phyloP scores from a whole-genome alignment of 2,888 invertebrate species.

The Liodrosophila aerea region DNA sequence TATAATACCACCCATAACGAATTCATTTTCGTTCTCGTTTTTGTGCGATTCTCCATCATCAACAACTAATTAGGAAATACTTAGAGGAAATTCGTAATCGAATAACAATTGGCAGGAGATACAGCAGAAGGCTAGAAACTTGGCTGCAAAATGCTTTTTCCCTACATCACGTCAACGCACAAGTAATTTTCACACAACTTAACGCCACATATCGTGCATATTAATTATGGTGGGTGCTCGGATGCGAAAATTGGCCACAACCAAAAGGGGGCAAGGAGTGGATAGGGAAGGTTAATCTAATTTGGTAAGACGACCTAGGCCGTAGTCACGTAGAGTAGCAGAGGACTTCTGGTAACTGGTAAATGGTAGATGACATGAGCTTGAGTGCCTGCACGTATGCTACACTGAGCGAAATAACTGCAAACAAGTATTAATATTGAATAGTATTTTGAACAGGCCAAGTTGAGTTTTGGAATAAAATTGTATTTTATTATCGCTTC shows the following conservation, averaged over 20 bases:
- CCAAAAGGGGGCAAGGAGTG: background rate
- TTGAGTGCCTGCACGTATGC: slow-evolving; percentile 64
- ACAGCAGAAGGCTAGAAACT: slow-evolving; percentile 5
- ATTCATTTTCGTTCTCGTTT: slow-evolving; percentile 6
- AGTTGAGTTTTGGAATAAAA: too few species aligned
- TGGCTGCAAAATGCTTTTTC: slow-evolving; percentile 42
- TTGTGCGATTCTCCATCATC: slow-evolving; percentile 35
- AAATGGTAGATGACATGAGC: slow-evolving; percentile 51
- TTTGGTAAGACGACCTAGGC: slow-evolving; percentile 62
- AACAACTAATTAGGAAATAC: slow-evolving; percentile 70
- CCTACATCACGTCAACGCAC: slow-evolving; percentile 61
- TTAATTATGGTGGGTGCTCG: slow-evolving; percentile 62
- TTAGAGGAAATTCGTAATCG: slow-evolving; percentile 55
- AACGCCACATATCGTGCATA: slow-evolving; percentile 77
- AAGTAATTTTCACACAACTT: slow-evolving; percentile 76
- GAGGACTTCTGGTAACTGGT: slow-evolving; percentile 2
- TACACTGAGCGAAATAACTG: slow-evolving; percentile 3
- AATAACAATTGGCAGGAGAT: slow-evolving; percentile 44
- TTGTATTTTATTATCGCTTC: background rate
- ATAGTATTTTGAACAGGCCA: too few species aligned
- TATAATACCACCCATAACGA: slow-evolving; percentile 2
- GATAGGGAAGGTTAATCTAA: slow-evolving; percentile 57
- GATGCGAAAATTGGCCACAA: too few species aligned
- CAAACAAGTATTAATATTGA: too few species aligned
- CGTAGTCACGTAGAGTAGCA: slow-evolving; percentile 54